A percentile compares a stretch with the other conserved stretches of the same genome.
Conservation (phyloP, 2,113 vertebrate genomes). For the Pantherophis guttatus region DNA sequence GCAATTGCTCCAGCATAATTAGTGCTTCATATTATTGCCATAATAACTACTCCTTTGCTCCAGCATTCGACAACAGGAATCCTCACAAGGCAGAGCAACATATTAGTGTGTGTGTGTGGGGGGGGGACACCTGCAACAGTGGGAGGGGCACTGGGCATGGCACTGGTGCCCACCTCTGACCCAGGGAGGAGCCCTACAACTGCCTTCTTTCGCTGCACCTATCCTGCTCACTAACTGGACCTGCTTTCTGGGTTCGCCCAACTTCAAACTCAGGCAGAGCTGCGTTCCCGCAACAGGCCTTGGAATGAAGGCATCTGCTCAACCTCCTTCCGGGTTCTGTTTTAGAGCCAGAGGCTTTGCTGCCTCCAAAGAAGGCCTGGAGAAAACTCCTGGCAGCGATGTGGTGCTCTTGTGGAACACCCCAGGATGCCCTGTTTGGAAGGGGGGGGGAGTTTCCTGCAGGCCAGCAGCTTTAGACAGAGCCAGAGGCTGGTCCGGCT, state of each 20-base stretch:
- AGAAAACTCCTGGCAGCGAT: not conserved
- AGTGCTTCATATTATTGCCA: slow-evolving; percentile 55
- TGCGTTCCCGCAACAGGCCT: too few relatives aligned
- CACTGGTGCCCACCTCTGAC: too few relatives aligned
- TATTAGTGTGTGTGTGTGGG: not conserved
- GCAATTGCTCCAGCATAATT: slow-evolving; percentile 58
- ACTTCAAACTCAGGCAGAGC: too few relatives aligned
- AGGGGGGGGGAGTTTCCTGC: not conserved
- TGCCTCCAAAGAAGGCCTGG: too few relatives aligned
- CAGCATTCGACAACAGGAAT: slow-evolving; percentile 20
- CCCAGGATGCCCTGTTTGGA: too few relatives aligned
- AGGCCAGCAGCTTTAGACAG: not conserved
- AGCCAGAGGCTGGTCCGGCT: not conserved
- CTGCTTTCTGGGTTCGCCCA: too few relatives aligned
- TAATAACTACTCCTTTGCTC: slow-evolving; percentile 36
- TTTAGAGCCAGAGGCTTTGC: not conserved
- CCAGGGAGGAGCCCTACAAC: too few relatives aligned
- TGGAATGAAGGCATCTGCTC: not conserved
- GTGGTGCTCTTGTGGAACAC: too few relatives aligned
- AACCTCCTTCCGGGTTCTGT: too few relatives aligned
- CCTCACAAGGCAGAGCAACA: not conserved
- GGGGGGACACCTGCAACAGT: not conserved
- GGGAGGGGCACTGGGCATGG: too few relatives aligned
- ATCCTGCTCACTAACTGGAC: too few relatives aligned
- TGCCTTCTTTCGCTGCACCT: too few relatives aligned